Conservation (phyloP, 64 coral and sea anemone species). For the Montipora cactus region DNA sequence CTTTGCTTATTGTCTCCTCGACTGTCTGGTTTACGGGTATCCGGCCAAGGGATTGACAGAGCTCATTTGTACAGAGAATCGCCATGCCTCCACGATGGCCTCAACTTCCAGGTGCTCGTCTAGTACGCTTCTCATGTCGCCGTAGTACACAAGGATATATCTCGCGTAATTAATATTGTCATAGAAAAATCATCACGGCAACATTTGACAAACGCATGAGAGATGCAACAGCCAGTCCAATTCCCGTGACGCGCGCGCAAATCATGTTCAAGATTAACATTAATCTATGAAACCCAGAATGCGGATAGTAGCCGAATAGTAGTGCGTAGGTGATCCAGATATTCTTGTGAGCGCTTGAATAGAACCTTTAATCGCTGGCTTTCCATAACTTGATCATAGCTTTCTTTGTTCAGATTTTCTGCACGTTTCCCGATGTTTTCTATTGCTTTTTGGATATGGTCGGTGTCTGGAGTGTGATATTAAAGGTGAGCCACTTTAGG, state of each 20-base stretch:
- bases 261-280: conserved; percentile 7
- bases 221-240: conserved; percentile 4
- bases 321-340: too few relatives aligned
- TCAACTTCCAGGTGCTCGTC: conserved; percentile 34
- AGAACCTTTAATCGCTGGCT: too few relatives aligned
- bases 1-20: conserved; percentile 19
- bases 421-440: too few relatives aligned
- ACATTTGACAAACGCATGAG: conserved; percentile 1
- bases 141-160: conserved; percentile 29
- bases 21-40: conserved; percentile 22
- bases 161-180: conserved; percentile 14
- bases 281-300: too few relatives aligned
- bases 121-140: conserved; percentile 24
- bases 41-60: conserved; percentile 26
- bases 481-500: too few relatives aligned
- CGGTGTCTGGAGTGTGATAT: too few relatives aligned
- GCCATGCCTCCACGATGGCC: conserved; percentile 18
- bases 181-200: conserved; percentile 29
- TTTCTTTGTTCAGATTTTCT: too few relatives aligned
- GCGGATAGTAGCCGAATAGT: too few relatives aligned
- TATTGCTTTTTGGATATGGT: too few relatives aligned
- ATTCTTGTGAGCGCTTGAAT: too few relatives aligned
- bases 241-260: neutral
- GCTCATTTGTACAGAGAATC: conserved; percentile 51
- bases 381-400: too few relatives aligned